A percentile compares a stretch with the other conserved stretches of the same genome.
phyloP scores from a whole-genome alignment of 2,888 invertebrate genomes.

The Nymphalis urticae region DNA sequence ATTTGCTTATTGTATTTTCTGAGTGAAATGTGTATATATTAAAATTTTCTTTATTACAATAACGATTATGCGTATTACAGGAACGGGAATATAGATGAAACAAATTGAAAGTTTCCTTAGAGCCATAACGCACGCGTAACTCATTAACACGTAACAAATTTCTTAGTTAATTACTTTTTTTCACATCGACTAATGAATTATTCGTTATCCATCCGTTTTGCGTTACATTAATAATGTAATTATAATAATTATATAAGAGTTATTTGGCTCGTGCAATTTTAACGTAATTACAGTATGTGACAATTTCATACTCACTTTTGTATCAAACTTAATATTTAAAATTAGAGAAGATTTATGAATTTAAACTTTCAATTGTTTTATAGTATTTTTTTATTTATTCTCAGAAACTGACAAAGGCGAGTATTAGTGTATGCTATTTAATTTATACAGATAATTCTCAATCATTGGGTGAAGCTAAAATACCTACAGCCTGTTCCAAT shows the following conservation, averaged over 20 bases:
- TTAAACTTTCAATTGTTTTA: too few species aligned
- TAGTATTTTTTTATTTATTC: too few species aligned
- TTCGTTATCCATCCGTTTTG: conserved; percentile 26
- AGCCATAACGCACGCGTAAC: conserved; percentile 27
- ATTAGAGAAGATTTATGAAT: too few species aligned
- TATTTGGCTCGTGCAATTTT: conserved; percentile 17
- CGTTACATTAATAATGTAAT: conserved; percentile 20
- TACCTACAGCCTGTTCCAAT: too few species aligned
- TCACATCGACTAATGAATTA: conserved; percentile 14
- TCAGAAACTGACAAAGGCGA: too few species aligned
- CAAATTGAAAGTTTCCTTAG: conserved; percentile 22
- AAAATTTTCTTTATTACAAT: neutral
- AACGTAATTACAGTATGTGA: conserved; percentile 1
- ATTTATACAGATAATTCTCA: too few species aligned
- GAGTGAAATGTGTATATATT: conserved; percentile 19
- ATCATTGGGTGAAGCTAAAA: too few species aligned
- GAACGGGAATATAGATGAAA: conserved; percentile 5
- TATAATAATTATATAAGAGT: conserved; percentile 21
- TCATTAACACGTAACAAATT: conserved; percentile 10
- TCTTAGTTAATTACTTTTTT: conserved; percentile 22
- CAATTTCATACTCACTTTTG: neutral
- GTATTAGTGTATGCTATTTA: too few species aligned
- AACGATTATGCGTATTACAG: neutral
- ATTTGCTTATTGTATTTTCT: conserved; percentile 23
- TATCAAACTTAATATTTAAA: neutral